Evolutionary conservation across 1,140 invertebrate genomes (phyloP), one percentile per base, ranked within the genome.

Genomic region (Chironomus tepperi): DNA sequence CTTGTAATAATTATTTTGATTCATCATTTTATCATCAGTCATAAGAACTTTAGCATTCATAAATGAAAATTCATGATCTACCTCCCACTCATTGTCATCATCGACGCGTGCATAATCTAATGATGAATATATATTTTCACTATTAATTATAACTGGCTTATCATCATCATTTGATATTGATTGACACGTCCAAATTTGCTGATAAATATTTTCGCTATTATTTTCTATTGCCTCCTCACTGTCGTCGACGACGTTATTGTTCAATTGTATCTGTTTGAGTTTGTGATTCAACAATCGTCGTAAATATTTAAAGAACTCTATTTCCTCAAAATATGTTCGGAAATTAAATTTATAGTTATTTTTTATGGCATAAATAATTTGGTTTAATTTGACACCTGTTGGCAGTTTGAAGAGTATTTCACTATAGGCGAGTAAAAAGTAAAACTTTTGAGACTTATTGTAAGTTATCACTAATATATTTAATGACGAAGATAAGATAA

Each of bases 131-230:
- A 70, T 70, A 19, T 70, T 70, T 70, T 70, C 65, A 21, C 65
- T 21, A 6, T 19, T 70, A 10, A 70, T 70, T 16, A 16, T 70
- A n/a, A 5, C 12, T 57, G 12, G 12, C 12, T 57, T 57, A 57
- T 57, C 47, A n/a, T 57, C 47, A 70, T 19, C 18, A 70, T 21
- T 19, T 19, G 65, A 15, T 18, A 6, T 19, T 21, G 65, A 19
- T 70, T 70, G 16, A 70, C 65, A 70, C 65, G 16, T 70, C 65
- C 65, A 70, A 70, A 70, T 70, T 70, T 18, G 65, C 18, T 70
- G 65, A 70, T 70, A 70, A 70, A 70, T 70, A 70, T 16, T 70
- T 19, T 70, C 65, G 9, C 18, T 21, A 21, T 16, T 70, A 18
- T 70, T 9, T 5, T 7, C 65, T 19, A 70, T 19, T 70, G 9